phyloP scores from a whole-genome alignment of 2,888 invertebrate genomes.

The Trichacis sp. region DNA sequence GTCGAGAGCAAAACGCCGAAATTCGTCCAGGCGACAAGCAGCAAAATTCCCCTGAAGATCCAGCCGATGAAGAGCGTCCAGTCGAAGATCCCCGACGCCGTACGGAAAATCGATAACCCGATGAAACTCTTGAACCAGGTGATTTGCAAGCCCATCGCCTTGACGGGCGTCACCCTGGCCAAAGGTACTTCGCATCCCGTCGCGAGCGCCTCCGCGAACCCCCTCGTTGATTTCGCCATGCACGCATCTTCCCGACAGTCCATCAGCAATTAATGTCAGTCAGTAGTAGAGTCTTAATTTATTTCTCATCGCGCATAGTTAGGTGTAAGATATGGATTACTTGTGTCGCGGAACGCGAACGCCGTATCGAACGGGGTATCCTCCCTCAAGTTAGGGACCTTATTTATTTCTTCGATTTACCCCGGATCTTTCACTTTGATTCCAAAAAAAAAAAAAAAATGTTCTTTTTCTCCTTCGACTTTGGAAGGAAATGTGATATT shows the following conservation, averaged over 20 bases:
- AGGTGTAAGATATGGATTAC: conserved; percentile 40
- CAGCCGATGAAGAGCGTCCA: conserved; percentile 53
- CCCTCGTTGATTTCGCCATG: conserved; percentile 63
- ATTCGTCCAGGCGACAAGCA: conserved; percentile 46
- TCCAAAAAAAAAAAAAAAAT: too few species aligned
- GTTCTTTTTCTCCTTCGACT: too few species aligned
- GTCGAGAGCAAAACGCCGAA: conserved; percentile 61
- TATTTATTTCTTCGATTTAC: conserved; percentile 13
- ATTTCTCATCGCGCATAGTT: conserved; percentile 54
- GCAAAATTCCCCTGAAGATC: conserved; percentile 46
- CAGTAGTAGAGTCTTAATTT: conserved; percentile 62
- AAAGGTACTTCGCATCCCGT: conserved; percentile 52
- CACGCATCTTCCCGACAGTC: conserved; percentile 63
- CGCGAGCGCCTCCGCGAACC: conserved; percentile 53
- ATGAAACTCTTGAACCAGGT: conserved; percentile 57
- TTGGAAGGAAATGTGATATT: conserved; percentile 30
- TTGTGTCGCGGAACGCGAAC: conserved; percentile 16
- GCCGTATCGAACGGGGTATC: conserved; percentile 22
- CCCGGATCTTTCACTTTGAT: too few species aligned
- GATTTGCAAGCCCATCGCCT: conserved; percentile 59
- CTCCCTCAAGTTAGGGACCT: too few species aligned
- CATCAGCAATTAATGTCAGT: conserved; percentile 62
- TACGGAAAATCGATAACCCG: conserved; percentile 55
- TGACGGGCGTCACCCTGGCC: conserved; percentile 52
- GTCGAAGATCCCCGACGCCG: conserved; percentile 53